phyloP scores from a whole-genome alignment of 2,888 invertebrate species.

The Orchesella flavescens region DNA sequence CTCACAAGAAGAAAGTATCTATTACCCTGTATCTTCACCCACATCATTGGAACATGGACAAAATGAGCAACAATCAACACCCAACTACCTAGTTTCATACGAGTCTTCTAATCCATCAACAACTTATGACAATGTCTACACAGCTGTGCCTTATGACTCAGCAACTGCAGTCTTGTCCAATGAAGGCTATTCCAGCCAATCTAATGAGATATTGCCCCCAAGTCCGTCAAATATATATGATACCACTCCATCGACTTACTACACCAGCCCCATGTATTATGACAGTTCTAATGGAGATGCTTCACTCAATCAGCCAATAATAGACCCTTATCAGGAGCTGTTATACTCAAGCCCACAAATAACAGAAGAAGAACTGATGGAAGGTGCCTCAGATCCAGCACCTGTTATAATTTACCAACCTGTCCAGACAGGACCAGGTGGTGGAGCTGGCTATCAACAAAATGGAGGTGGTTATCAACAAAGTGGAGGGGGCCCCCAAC shows the following conservation, averaged over 20 bases:
- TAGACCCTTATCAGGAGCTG: neutral
- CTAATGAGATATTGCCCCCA: neutral
- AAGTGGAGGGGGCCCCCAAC: too few species aligned
- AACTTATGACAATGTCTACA: constrained; percentile 3
- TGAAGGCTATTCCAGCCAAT: neutral
- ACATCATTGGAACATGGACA: neutral
- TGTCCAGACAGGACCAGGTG: too few species aligned
- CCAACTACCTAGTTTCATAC: too few species aligned
- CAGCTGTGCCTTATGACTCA: constrained; percentile 1
- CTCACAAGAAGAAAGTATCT: neutral
- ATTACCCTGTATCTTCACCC: neutral
- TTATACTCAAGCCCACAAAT: neutral
- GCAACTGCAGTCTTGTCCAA: neutral
- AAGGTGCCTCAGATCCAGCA: too few species aligned
- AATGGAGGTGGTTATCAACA: too few species aligned
- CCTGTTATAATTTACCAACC: too few species aligned
- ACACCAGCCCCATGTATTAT: too few species aligned
- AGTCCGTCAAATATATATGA: too few species aligned
- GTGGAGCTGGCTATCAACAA: too few species aligned
- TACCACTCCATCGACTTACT: too few species aligned
- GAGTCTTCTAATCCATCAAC: too few species aligned
- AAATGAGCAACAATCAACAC: neutral
- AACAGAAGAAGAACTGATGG: too few species aligned
- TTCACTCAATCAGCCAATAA: neutral
- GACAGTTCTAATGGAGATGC: neutral